These are phyloP conservation scores for Catostylus mosaicus DNA, from an alignment of 30 jellyfish, hydroid and myxozoan species.

Conservation along the genomic window DNA sequence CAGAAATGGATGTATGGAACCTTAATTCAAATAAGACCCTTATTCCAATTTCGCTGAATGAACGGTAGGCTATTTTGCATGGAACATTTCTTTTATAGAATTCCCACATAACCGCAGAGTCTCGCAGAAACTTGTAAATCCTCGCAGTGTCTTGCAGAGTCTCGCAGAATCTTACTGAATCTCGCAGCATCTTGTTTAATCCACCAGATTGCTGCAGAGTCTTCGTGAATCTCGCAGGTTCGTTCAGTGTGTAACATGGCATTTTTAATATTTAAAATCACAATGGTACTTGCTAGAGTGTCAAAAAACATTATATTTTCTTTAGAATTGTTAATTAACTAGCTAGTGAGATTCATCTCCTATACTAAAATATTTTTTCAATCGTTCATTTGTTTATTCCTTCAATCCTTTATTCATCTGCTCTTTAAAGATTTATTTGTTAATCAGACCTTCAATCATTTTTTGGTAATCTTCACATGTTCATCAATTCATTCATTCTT, in stretches of 20 bases:
- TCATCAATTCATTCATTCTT: background rate
- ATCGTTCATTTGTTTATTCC: no score
- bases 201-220: background rate
- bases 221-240: background rate
- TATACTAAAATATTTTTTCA: no score
- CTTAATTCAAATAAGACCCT: background rate
- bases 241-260: background rate
- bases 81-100: background rate
- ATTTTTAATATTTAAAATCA: no score
- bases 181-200: background rate
- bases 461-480: background rate
- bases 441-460: background rate
- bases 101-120: background rate
- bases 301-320: no score
- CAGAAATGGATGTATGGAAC: slow-evolving; percentile 52
- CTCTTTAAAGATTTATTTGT: no score
- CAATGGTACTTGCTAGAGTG: no score
- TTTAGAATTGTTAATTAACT: no score
- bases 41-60: slow-evolving; percentile 23
- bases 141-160: background rate
- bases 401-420: no score
- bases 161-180: no score
- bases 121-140: background rate
- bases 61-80: slow-evolving; percentile 3
- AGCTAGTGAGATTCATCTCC: no score